Conservation (phyloP, 2,797 vertebrate genomes). For the Sitta carolinensis region DNA sequence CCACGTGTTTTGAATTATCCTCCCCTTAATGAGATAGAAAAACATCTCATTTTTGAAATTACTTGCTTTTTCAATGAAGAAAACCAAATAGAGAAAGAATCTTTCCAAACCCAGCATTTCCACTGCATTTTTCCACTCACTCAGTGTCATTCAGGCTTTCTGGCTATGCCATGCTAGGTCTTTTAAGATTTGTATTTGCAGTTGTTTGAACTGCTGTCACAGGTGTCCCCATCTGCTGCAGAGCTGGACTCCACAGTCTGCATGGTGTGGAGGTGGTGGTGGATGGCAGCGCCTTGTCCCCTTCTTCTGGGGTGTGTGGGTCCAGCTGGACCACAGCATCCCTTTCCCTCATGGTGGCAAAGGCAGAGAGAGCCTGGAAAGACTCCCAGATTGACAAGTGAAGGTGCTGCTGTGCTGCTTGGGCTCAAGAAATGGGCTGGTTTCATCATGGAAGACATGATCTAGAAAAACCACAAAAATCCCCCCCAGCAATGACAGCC, state of each 20-base stretch:
- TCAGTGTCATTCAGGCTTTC: neutral
- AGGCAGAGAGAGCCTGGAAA: neutral
- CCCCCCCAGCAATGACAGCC: neutral
- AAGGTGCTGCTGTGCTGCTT: neutral
- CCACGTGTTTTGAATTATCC: slow-evolving; percentile 64
- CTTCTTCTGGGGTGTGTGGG: neutral
- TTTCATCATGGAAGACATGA: neutral
- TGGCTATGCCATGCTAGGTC: accelerated
- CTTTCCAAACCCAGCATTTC: neutral
- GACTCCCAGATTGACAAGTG: neutral
- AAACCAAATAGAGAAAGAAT: neutral
- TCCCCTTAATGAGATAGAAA: slow-evolving; percentile 51
- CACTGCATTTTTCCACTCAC: neutral
- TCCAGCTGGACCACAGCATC: neutral
- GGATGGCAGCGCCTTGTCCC: neutral
- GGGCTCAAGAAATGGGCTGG: neutral
- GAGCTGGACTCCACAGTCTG: neutral
- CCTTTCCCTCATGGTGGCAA: neutral
- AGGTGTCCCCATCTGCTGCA: neutral
- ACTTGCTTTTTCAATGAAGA: neutral
- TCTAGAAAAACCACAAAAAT: neutral
- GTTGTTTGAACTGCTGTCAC: neutral
- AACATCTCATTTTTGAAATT: neutral
- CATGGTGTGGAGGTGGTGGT: accelerated
- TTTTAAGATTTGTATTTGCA: neutral